Evolutionary conservation across 2,113 vertebrate genomes (phyloP), one percentile per base, ranked within the genome.

Genomic region (Coryphaenoides rupestris): DNA sequence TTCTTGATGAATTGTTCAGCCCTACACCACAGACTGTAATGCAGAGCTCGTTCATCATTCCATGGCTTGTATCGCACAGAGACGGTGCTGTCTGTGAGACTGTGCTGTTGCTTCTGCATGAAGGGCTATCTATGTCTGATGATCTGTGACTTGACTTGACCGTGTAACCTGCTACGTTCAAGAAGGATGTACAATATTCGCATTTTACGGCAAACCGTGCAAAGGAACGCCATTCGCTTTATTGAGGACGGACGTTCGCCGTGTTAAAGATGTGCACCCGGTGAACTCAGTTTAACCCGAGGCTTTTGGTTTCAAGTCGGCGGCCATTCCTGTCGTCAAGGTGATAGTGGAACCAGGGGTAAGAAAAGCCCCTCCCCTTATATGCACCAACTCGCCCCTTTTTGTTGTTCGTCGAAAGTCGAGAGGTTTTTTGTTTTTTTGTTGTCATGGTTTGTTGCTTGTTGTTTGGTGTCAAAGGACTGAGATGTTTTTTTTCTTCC

Each of bases 331-430:
- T 61, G 84, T 89, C 61, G 77, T 87, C 71, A 86, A 84, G 84
- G 86, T 87, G 83, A 83, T 85, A 84, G 86, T 87, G 83, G 87
- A 87, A 58, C 78, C 84, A 65, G 87, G 83, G 87, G 87, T 87
- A 87, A 87, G 87, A 76, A 64, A 70, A 58, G 60, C 66, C 75
- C 84, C 65, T 59, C 71, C 74, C 70, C 60, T 40, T 12, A 40
- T 40, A 40, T 40, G 33, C 33, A 40, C 6, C 47, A 67, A 19
- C 68, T 9, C 68, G 67, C 59, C 52, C 68, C 53, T 40, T 66
- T 23, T 74, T 59, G 75, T 61, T 73, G 59, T 64, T 71, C 60
- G 70, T 77, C 53, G 59, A 62, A 74, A 65, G 33, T 76, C 60
- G 58, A 62, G 53, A 72, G 69, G 50, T 55, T 73, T 65, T 52